phyloP scores from a whole-genome alignment of 35 echinoderm and acorn worm species.

The Diadema setosum region DNA sequence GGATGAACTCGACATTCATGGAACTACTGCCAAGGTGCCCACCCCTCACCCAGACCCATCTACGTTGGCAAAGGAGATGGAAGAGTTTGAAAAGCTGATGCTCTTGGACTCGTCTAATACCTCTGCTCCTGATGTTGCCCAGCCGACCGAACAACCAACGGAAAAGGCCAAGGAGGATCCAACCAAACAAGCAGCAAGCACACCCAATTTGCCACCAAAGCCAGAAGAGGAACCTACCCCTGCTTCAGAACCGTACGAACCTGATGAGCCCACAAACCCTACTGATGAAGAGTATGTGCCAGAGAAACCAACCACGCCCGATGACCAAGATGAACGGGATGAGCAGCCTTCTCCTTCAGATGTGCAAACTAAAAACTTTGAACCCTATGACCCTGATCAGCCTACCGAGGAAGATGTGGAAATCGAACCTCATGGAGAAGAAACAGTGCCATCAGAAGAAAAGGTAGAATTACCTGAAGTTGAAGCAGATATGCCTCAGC shows the following conservation, averaged over 20 bases:
- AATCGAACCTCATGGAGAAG: too few species aligned
- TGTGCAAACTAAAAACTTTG: neutral
- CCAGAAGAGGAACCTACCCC: neutral
- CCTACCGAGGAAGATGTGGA: neutral
- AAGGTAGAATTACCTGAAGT: neutral
- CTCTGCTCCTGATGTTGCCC: neutral
- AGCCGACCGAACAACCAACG: neutral
- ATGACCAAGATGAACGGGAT: neutral
- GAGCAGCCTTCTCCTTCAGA: too few species aligned
- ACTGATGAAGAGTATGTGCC: neutral
- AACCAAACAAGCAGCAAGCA: neutral
- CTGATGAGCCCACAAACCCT: neutral
- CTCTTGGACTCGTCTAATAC: neutral
- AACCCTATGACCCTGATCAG: neutral
- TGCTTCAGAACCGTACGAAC: neutral
- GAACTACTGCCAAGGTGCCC: neutral
- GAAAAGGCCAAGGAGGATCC: neutral
- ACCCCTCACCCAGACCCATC: neutral
- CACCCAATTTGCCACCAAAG: too few species aligned
- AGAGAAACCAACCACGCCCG: neutral
- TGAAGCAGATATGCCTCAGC: conserved; percentile 17
- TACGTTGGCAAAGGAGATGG: conserved; percentile 41
- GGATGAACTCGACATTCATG: neutral
- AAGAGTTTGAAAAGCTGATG: conserved; percentile 59
- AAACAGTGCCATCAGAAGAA: too few species aligned